Evolutionary conservation across 2,113 vertebrate species (phyloP), one percentile per base, ranked within the genome.

Genomic region (Xyliphius kryptos): DNA sequence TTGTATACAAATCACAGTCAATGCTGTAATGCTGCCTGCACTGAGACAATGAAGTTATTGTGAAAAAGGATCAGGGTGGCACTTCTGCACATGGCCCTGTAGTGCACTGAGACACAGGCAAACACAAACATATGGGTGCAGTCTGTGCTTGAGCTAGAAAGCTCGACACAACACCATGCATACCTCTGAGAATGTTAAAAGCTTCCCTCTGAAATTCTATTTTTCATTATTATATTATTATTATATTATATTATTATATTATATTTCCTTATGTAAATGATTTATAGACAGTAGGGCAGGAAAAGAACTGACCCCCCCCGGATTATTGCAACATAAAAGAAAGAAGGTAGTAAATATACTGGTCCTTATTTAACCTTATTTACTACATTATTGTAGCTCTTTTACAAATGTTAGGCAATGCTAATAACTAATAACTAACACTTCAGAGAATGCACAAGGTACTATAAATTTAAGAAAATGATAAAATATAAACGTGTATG

Each of bases 1-100:
- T 63, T 63, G 55, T 57, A 63, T 43, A 53, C 65, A 65, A 61
- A 67, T 70, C 70, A 73, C 59, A 60, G 62, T 49, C 64, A 38
- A 41, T 52, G 59, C 46, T 55, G 50, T 61, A 66, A 56, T 61
- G 48, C 54, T 44, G 20, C 60, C 13, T 56, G 44, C 36, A 4
- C 19, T 17, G 16, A 59, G 51, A 71, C 59, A 67, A 44, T 66
- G 55, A n/a, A 58, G 56, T 40, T 59, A 49, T 69, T 74, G 68
- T 68, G 40, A 52, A 54, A 44, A 17, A 53, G 63, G 62, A 66
- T 69, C 72, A 48, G 62, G 16, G 36, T 58, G 56, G 61, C 51
- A 61, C 40, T 58, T 44, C 58, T 65, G 61, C 52, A 65, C 63
- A 63, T 67, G 53, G 61, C 63, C 22, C 47, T 48, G 60, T 60